Percentiles rank a stretch among this genome's conserved stretches.
These are phyloP conservation scores for Acrocyrtus sp. DNA, from an alignment of 2,888 invertebrate species.

Conservation along the genomic window DNA sequence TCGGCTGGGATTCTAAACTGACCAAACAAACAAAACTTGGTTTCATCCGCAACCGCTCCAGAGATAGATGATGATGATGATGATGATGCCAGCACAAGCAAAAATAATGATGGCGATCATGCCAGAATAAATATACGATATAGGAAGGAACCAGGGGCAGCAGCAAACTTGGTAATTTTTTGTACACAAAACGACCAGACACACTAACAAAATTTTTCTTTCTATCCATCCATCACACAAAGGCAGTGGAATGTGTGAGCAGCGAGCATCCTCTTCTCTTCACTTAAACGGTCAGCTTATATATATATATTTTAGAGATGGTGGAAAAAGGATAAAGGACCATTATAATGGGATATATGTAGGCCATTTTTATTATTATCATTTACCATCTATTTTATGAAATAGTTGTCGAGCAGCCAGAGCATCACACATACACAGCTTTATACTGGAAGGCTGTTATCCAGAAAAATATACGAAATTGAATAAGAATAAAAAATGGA, in stretches of 20 bases:
- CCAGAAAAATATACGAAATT: slow-evolving; percentile 5
- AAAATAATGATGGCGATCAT: not conserved
- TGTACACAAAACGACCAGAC: slow-evolving; percentile 1
- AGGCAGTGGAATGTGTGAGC: too few relatives aligned
- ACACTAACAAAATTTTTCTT: too few relatives aligned
- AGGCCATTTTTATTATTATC: slow-evolving; percentile 7
- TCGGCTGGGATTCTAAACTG: too few relatives aligned
- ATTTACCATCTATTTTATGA: slow-evolving; percentile 7
- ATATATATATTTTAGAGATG: too few relatives aligned
- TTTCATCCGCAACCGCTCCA: too few relatives aligned
- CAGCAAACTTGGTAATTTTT: slow-evolving; percentile 2
- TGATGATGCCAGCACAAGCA: not conserved
- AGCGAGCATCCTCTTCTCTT: too few relatives aligned
- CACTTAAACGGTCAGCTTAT: too few relatives aligned
- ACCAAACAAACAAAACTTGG: too few relatives aligned
- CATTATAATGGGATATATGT: slow-evolving; percentile 5
- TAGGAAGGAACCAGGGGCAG: too few relatives aligned
- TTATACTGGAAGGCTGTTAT: not conserved
- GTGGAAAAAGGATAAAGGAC: not conserved
- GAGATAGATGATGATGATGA: too few relatives aligned
- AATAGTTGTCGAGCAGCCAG: not conserved
- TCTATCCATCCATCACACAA: slow-evolving; percentile 36
- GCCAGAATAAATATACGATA: too few relatives aligned
- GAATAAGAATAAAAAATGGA: slow-evolving; percentile 11
- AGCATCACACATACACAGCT: too few relatives aligned